A percentile compares a stretch with the other conserved stretches of the same genome.
phyloP scores from a whole-genome alignment of 2,888 invertebrate genomes.

The Aspidiotus rigidus region DNA sequence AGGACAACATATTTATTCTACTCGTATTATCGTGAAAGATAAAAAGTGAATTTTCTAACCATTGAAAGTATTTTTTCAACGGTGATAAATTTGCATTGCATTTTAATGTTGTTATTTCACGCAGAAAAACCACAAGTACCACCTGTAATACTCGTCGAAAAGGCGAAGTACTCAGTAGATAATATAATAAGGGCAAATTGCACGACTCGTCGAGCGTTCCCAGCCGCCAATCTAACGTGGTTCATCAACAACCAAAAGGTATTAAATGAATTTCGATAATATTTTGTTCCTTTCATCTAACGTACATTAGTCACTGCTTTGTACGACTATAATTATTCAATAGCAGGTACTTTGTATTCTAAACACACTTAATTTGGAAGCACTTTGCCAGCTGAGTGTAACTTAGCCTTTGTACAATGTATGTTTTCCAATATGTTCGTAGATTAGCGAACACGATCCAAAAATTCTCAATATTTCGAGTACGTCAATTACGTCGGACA shows the following conservation, averaged over 20 bases:
- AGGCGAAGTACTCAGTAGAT: slow-evolving; percentile 45
- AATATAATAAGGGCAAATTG: slow-evolving; percentile 45
- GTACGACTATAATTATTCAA: too few species aligned
- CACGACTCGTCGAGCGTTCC: slow-evolving; percentile 44
- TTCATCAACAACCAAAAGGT: slow-evolving; percentile 46
- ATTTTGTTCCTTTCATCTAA: background rate
- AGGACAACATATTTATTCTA: background rate
- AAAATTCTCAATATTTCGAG: slow-evolving; percentile 2
- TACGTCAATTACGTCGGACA: slow-evolving; percentile 1
- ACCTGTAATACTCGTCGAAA: slow-evolving; percentile 43
- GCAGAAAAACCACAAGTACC: slow-evolving; percentile 44
- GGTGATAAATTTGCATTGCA: background rate
- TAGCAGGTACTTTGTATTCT: too few species aligned
- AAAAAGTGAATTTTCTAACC: background rate
- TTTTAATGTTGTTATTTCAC: background rate
- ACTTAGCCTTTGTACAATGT: too few species aligned
- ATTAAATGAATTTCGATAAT: slow-evolving; percentile 33
- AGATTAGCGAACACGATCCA: slow-evolving; percentile 6
- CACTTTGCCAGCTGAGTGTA: too few species aligned
- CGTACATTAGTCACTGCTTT: too few species aligned
- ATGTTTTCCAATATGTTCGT: background rate
- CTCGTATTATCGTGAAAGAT: background rate
- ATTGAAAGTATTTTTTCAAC: background rate
- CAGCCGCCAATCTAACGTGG: slow-evolving; percentile 46
- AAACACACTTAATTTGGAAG: too few species aligned